A percentile compares a stretch with the other conserved stretches of the same genome.
These are phyloP conservation scores for Melipona beecheii DNA, from an alignment of 2,888 invertebrate genomes.

Conservation along the genomic window DNA sequence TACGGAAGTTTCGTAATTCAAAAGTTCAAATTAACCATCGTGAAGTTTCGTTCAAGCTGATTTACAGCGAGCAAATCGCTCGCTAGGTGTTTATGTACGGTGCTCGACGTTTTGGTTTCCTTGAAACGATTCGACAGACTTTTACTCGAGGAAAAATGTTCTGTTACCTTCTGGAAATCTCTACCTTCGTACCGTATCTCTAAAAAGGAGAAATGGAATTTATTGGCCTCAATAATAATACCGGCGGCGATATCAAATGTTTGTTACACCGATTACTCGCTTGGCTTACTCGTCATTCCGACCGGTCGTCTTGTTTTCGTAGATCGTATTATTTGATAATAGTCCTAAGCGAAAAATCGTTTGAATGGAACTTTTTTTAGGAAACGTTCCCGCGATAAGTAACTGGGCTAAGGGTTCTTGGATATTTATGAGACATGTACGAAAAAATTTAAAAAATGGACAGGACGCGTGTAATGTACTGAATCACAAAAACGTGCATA, in stretches of 20 bases:
- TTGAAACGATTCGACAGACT: background rate
- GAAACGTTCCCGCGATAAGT: background rate
- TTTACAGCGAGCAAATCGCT: background rate
- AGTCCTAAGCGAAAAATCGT: background rate
- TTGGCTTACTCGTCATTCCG: background rate
- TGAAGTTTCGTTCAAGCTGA: background rate
- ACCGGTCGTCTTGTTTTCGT: slow-evolving; percentile 43
- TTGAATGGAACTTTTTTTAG: slow-evolving; percentile 40
- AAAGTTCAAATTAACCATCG: too few species aligned
- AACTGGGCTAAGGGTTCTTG: too few species aligned
- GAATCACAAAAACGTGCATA: too few species aligned
- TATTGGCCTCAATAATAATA: slow-evolving; percentile 27
- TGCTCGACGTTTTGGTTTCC: background rate
- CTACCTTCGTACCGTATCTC: slow-evolving; percentile 5
- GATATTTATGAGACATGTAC: too few species aligned
- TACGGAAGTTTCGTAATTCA: background rate
- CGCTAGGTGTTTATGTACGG: too few species aligned
- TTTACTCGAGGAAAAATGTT: background rate
- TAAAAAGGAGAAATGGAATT: background rate
- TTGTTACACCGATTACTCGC: slow-evolving; percentile 34
- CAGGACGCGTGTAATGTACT: too few species aligned
- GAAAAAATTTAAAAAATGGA: too few species aligned
- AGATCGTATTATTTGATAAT: slow-evolving; percentile 48
- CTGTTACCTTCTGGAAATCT: background rate
- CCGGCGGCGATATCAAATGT: slow-evolving; percentile 46